Base-by-base conservation (phyloP, 1,140 invertebrate species). In the Heliothis subflexa region DNA sequence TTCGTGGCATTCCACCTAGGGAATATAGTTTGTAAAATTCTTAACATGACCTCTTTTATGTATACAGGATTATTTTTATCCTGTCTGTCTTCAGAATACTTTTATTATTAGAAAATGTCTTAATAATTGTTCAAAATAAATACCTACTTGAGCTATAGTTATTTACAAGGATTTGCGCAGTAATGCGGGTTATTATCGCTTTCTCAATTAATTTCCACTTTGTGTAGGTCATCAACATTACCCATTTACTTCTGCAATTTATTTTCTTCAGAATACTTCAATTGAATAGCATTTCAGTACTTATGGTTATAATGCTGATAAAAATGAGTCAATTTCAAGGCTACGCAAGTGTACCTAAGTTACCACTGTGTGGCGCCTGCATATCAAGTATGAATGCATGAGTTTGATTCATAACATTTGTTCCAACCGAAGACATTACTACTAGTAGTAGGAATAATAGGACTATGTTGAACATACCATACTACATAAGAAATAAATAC, bases 121-220 rank as follows among this genome's bases (percentile, higher is more conserved):
- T 28, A 28, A 3, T 14, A 13, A 25, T 25, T 25, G 12, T 2
- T 28, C 55, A 25, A 59, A 59, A 59, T 59, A 59, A 25, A 2
- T 25, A 55, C 11, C 3, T 33, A 25, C 3, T 14, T 13, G 12
- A 59, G 12, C 13, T 28, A n/a, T n/a, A 28, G 2, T 13, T 28
- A 28, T 5, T 13, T 2, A 28, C 62, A 66, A 66, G 62, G 62
- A 47, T 70, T 54, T 54, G 11, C 49, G 21, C 40, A n/a, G 62
- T 13, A 13, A 66, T 66, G 62, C 66, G 50, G 66, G 47, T 28
- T 11, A 54, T 71, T 45, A 62, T 78, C 18, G 16, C 64, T 49
- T 18, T 57, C 61, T 10, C 52, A 12, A 16, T 57, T 59, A 70
- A 72, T 77, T 33, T 57, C 54, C 57, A 52, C 66, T 72, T 59